phyloP scores from a whole-genome alignment of 2,888 invertebrate species.

The Brenthis ino region DNA sequence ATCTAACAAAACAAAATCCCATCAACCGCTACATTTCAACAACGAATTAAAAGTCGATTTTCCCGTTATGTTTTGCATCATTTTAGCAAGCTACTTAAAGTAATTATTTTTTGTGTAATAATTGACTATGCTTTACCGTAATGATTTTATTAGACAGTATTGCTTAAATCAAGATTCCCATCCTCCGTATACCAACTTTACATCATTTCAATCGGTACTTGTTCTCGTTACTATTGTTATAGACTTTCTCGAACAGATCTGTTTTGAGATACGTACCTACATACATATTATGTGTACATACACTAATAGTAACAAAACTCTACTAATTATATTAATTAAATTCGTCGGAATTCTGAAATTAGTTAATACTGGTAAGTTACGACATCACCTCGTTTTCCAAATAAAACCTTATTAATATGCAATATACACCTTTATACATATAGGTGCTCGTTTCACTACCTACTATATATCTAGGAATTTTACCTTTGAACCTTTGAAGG shows the following conservation, averaged over 20 bases:
- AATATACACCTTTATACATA: too few relatives aligned
- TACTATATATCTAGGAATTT: too few relatives aligned
- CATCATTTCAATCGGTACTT: conserved; percentile 22
- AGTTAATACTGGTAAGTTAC: background rate
- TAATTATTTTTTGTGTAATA: background rate
- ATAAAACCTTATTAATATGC: too few relatives aligned
- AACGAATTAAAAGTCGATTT: too few relatives aligned
- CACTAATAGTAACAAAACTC: conserved; percentile 33
- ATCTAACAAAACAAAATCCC: too few relatives aligned
- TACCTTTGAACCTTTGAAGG: too few relatives aligned
- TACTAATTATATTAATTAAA: conserved; percentile 16
- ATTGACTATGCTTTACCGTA: background rate
- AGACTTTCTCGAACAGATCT: conserved; percentile 42
- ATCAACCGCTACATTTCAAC: too few relatives aligned
- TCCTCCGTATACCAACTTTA: conserved; percentile 13
- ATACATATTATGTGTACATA: conserved; percentile 14
- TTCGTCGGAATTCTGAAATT: conserved; percentile 7
- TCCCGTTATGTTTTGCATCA: background rate
- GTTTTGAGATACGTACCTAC: conserved; percentile 23
- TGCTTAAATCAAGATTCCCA: conserved; percentile 28
- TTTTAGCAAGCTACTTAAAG: background rate
- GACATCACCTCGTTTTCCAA: background rate
- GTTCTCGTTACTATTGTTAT: conserved; percentile 41
- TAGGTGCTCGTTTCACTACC: too few relatives aligned
- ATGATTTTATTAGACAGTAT: background rate